Evolutionary conservation across 2,888 invertebrate species (phyloP), one percentile per base, ranked within the genome.

Genomic region (Morpho achilles): DNA sequence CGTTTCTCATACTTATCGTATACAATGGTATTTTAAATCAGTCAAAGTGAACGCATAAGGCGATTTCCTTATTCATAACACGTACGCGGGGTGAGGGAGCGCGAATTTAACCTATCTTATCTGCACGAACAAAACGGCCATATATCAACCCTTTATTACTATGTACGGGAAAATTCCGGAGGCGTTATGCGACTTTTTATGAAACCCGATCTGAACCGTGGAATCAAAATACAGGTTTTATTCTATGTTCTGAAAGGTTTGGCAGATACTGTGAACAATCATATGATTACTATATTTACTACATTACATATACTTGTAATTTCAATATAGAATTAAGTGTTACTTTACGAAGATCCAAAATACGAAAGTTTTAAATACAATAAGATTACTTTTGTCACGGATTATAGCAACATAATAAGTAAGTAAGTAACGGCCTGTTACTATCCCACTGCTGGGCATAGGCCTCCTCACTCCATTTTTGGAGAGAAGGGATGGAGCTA

Each of bases 91-190:
- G 54, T 64, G 64, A 62, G 63, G 59, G 63, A 60, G 68, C 67
- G 70, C 67, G 68, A 72, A 70, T 73, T 72, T 69, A 67, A 69
- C 69, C 66, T 69, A 72, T 71, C 71, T 72, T 70, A 71, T 73
- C 69, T 69, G 63, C 53, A 50, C 63, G 63, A 66, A 68, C 67
- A 69, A 67, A 68, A 68, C 63, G 67, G 60, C 62, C 66, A 65
- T 71, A 69, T 69, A 67, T 69, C 68, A 68, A 68, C 66, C 65
- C 71, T 67, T 68, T 68, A 68, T 67, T 67, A 67, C 68, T 61
- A 61, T 66, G 62, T 63, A 58, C 53, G 61, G 55, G 43, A 60
- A 62, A 61, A 62, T 59, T 56, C 39, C 43, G 43, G 45, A 10
- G 16, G 40, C 47, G 47, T 53, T 48, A 43, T 41, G 8, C 45